Conservation (phyloP, 2,888 invertebrate genomes). For the Agrochola litura region DNA sequence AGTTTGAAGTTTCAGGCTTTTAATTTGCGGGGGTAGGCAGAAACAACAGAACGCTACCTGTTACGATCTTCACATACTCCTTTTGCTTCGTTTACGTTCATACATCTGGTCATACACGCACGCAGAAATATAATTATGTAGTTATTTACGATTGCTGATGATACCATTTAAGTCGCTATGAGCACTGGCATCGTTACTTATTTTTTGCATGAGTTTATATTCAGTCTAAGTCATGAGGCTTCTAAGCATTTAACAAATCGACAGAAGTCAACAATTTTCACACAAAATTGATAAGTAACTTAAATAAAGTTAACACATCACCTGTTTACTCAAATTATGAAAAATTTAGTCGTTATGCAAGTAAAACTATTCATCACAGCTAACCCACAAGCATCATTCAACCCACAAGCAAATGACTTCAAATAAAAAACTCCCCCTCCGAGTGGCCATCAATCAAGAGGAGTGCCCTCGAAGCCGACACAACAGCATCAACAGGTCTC, state of each 20-base stretch:
- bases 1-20: background rate
- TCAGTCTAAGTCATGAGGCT: background rate
- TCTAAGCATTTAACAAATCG: background rate
- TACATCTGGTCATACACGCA: no score
- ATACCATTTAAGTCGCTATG: background rate
- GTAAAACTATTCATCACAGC: conserved; percentile 6
- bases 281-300: no score
- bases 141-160: background rate
- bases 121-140: no score
- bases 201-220: background rate
- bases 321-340: background rate
- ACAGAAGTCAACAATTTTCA: background rate
- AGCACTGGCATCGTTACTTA: no score
- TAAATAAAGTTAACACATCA: background rate
- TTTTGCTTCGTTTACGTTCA: no score
- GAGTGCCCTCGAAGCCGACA: conserved; percentile 34
- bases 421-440: conserved; percentile 10
- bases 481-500: conserved; percentile 45
- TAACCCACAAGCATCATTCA: background rate
- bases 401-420: background rate
- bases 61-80: no score
- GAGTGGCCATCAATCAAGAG: conserved; percentile 28
- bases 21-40: background rate
- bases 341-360: background rate
- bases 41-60: no score